Conservation (phyloP, 2,888 invertebrate genomes). For the Macaria notata region DNA sequence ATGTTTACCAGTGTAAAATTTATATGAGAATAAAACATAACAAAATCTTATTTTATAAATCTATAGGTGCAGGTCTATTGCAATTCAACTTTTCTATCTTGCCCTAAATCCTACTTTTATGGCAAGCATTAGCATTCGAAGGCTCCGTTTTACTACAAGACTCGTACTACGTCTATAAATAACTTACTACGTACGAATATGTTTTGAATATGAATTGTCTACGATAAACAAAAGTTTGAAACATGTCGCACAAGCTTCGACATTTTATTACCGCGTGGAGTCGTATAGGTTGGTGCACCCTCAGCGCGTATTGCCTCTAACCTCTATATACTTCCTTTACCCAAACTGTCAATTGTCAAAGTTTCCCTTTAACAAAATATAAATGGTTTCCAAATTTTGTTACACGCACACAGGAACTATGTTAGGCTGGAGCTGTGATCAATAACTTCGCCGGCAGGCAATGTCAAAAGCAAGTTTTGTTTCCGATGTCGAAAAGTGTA, state of each 20-base stretch:
- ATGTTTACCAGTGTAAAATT: too few relatives aligned
- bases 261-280: conserved; percentile 4
- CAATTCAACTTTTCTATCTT: conserved; percentile 28
- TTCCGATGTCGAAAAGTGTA: conserved; percentile 22
- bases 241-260: conserved; percentile 9
- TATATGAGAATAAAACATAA: too few relatives aligned
- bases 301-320: conserved; percentile 5
- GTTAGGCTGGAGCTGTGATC: conserved; percentile 22
- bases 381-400: conserved; percentile 27
- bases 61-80: too few relatives aligned
- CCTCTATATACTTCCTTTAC: conserved; percentile 8
- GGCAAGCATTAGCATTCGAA: too few relatives aligned
- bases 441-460: conserved; percentile 24
- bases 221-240: conserved; percentile 18
- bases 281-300: conserved; percentile 9
- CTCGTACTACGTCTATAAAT: background rate
- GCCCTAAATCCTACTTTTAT: background rate
- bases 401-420: conserved; percentile 26
- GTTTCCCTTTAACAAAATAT: conserved; percentile 23
- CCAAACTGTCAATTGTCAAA: conserved; percentile 23
- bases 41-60: too few relatives aligned
- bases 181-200: conserved; percentile 2
- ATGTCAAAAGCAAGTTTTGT: conserved; percentile 24
- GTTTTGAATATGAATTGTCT: conserved; percentile 7
- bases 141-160: background rate